Evolutionary conservation across 2,888 invertebrate genomes (phyloP).

Genomic region (Tenodera sinensis): DNA sequence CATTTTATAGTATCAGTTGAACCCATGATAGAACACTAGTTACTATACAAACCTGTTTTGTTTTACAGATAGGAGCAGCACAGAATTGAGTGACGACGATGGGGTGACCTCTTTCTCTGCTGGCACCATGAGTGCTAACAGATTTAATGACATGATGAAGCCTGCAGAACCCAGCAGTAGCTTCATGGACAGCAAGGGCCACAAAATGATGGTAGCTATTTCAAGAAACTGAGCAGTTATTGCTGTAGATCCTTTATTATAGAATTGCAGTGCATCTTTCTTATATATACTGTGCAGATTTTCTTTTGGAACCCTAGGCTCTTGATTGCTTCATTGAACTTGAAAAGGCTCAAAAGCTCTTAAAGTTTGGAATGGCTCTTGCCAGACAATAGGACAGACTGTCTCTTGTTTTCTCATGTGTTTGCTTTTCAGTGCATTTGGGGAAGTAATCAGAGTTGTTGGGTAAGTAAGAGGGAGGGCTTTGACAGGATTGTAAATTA

Average conservation of each 20-base stretch:
- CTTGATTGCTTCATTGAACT: not conserved
- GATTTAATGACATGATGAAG: conserved; percentile 8
- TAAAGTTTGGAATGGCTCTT: too few species aligned
- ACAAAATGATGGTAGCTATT: conserved; percentile 29
- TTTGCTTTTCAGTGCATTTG: too few species aligned
- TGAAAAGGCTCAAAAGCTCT: too few species aligned
- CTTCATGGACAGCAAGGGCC: conserved; percentile 25
- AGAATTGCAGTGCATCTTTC: too few species aligned
- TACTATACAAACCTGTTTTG: not conserved
- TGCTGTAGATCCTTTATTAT: not conserved
- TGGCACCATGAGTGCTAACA: not conserved
- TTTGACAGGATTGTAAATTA: too few species aligned
- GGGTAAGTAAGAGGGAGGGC: too few species aligned
- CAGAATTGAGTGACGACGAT: conserved; percentile 1
- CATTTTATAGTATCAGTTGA: too few species aligned
- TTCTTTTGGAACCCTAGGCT: not conserved
- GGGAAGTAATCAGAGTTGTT: too few species aligned
- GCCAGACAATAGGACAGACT: too few species aligned
- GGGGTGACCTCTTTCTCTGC: not conserved
- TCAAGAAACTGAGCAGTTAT: not conserved
- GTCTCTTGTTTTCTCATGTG: too few species aligned
- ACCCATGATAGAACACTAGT: not conserved
- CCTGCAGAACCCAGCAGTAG: not conserved
- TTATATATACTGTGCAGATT: not conserved
- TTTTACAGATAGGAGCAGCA: not conserved